phyloP scores from a whole-genome alignment of 2,797 vertebrate genomes.

The Toxotes lorentzi region DNA sequence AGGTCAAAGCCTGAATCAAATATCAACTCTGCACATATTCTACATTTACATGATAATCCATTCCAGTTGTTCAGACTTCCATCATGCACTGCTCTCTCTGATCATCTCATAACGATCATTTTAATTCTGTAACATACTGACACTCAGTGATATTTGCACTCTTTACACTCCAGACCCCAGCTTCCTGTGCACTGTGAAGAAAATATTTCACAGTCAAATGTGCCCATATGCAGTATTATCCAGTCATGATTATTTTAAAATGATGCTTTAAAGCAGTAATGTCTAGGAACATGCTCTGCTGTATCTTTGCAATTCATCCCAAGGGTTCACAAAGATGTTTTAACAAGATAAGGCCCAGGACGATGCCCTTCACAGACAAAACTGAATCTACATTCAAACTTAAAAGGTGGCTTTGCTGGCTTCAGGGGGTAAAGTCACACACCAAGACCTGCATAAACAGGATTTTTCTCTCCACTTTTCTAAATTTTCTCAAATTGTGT shows the following conservation, averaged over 20 bases:
- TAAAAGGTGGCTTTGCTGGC: constrained; percentile 8
- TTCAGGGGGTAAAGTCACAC: constrained; percentile 8
- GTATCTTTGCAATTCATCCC: constrained; percentile 22
- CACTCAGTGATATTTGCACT: constrained; percentile 30
- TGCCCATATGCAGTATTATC: constrained; percentile 31
- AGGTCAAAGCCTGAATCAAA: constrained; percentile 9
- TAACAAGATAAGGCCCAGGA: constrained; percentile 14
- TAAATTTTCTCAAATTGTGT: constrained; percentile 13
- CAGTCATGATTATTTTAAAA: constrained; percentile 37
- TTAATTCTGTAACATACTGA: constrained; percentile 8
- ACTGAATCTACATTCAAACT: constrained; percentile 21
- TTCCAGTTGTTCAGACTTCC: not conserved
- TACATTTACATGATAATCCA: not conserved
- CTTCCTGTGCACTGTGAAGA: too few species aligned
- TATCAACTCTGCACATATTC: constrained; percentile 7
- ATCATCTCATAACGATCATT: constrained; percentile 27
- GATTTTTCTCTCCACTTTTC: not conserved
- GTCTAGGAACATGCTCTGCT: constrained; percentile 7
- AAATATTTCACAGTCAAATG: not conserved
- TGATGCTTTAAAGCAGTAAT: constrained; percentile 21
- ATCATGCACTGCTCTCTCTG: constrained; percentile 24
- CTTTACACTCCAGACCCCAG: constrained; percentile 11
- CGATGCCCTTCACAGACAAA: constrained; percentile 14
- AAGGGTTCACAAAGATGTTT: constrained; percentile 15
- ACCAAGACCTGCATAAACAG: not conserved